Evolutionary conservation across 2,888 invertebrate genomes (phyloP).

Genomic region (Hydropsyche betteni): DNA sequence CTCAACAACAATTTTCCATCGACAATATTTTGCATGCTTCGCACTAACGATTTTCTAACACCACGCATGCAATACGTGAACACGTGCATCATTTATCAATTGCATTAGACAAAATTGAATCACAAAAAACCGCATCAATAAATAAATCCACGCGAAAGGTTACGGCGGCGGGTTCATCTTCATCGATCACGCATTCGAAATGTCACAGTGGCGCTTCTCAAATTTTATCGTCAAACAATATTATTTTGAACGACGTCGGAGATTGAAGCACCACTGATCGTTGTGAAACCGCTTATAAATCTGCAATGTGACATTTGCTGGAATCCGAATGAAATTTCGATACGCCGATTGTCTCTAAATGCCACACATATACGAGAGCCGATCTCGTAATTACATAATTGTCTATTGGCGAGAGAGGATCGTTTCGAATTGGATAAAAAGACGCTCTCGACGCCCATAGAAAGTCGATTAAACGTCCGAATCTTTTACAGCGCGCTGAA

Average conservation of each 20-base stretch:
- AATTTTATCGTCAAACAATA: background rate
- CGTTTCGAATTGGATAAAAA: too few species aligned
- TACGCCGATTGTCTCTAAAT: conserved; percentile 24
- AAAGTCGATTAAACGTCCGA: too few species aligned
- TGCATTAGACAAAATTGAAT: too few species aligned
- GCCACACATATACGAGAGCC: conserved; percentile 10
- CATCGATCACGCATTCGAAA: conserved; percentile 27
- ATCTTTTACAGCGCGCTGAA: too few species aligned
- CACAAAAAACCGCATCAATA: too few species aligned
- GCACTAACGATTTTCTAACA: too few species aligned
- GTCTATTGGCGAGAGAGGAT: too few species aligned
- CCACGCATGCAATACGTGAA: too few species aligned
- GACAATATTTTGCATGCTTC: too few species aligned
- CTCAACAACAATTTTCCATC: too few species aligned
- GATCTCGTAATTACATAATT: conserved; percentile 20
- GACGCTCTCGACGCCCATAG: too few species aligned
- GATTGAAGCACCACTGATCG: background rate
- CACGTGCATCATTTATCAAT: too few species aligned
- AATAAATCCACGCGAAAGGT: background rate
- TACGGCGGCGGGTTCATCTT: background rate
- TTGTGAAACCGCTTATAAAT: conserved; percentile 15
- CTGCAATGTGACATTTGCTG: conserved; percentile 23
- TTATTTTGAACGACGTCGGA: background rate
- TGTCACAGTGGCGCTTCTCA: background rate
- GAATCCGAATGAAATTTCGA: conserved; percentile 19